Evolutionary conservation across 2,113 vertebrate species (phyloP).

Genomic region (Larimichthys crocea): DNA sequence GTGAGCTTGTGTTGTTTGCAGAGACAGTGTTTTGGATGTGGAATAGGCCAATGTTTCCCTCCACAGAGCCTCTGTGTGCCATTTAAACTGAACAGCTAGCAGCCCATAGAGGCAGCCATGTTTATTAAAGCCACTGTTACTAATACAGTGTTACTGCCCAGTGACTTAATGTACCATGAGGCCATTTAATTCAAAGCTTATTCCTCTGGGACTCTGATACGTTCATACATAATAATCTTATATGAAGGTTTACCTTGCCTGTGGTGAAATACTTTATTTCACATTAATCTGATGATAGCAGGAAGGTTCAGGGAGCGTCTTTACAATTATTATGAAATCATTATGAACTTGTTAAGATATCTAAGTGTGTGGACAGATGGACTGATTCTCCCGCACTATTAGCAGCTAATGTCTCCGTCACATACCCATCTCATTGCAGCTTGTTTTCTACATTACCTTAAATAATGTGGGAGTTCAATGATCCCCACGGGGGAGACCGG

Average conservation of each 20-base stretch:
- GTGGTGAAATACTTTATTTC: not conserved
- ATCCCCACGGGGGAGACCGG: not conserved
- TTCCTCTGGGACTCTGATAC: too few relatives aligned
- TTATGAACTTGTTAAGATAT: too few relatives aligned
- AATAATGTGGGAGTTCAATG: not conserved
- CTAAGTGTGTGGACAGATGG: too few relatives aligned
- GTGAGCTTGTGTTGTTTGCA: constrained; percentile 13
- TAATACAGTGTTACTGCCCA: constrained; percentile 3
- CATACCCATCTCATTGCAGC: not conserved
- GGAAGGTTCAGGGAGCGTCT: too few relatives aligned
- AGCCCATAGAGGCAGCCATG: not conserved
- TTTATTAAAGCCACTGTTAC: constrained; percentile 14
- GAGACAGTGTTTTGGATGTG: constrained; percentile 19
- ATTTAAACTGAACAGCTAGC: constrained; percentile 25
- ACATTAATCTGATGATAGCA: not conserved
- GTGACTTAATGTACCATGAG: not conserved
- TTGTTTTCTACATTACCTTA: not conserved
- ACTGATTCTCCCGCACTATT: too few relatives aligned
- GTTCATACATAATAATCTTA: not conserved
- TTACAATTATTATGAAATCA: too few relatives aligned
- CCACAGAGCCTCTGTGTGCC: constrained; percentile 10
- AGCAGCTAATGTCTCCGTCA: not conserved
- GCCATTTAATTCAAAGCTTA: not conserved
- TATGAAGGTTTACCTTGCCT: not conserved
- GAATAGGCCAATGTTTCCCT: constrained; percentile 9